Conservation (phyloP, 2,888 invertebrate genomes). For the Diloba caeruleocephala region DNA sequence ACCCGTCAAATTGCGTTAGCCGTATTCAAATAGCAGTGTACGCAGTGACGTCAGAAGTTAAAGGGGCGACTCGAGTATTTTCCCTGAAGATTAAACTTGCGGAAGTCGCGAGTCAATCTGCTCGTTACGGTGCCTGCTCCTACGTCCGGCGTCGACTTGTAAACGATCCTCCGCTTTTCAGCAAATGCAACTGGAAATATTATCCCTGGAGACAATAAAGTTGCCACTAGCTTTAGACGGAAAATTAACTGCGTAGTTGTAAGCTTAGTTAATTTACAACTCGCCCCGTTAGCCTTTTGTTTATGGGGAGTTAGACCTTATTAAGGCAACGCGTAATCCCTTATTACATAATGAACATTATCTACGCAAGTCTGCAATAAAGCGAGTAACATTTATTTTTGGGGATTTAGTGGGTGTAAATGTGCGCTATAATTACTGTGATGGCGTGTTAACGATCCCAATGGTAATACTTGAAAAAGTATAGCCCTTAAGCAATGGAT, state of each 20-base stretch:
- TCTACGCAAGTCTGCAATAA: conserved; percentile 16
- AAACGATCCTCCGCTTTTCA: conserved; percentile 57
- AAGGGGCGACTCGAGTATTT: conserved; percentile 56
- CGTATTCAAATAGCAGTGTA: conserved; percentile 48
- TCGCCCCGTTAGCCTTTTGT: conserved; percentile 46
- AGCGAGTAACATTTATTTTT: conserved; percentile 31
- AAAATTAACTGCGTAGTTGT: conserved; percentile 60
- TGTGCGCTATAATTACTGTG: conserved; percentile 32
- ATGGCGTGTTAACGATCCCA: conserved; percentile 27
- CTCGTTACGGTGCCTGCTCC: conserved; percentile 57
- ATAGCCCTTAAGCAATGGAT: not conserved
- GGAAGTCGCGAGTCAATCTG: conserved; percentile 65
- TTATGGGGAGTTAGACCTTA: conserved; percentile 50
- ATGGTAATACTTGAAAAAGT: conserved; percentile 24
- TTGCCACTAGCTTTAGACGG: conserved; percentile 51
- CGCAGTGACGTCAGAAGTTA: conserved; percentile 49
- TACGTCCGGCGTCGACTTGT: conserved; percentile 54
- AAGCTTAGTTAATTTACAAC: conserved; percentile 48
- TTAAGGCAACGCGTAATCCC: conserved; percentile 37
- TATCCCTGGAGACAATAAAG: conserved; percentile 58
- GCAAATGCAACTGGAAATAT: conserved; percentile 56
- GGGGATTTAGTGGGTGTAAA: conserved; percentile 39
- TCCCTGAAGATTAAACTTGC: conserved; percentile 62
- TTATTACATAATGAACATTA: conserved; percentile 20
- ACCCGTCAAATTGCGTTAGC: conserved; percentile 45